Evolutionary conservation across 2,113 vertebrate species (phyloP).

Genomic region (Spermophilus dauricus): DNA sequence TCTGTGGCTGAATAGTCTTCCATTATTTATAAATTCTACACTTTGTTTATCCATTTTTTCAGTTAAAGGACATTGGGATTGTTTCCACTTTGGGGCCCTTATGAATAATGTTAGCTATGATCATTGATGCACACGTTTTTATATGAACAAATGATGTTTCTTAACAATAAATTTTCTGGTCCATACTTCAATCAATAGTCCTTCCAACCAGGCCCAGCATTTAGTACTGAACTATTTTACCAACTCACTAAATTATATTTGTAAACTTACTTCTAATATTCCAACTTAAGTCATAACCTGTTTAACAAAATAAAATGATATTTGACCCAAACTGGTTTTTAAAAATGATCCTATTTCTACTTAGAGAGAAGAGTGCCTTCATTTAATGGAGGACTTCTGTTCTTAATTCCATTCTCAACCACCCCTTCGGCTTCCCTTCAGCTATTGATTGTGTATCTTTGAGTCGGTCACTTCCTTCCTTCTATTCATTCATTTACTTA

Average conservation of each 20-base stretch:
- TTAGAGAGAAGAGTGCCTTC: background rate
- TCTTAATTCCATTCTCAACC: background rate
- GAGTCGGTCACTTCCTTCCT: background rate
- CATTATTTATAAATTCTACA: background rate
- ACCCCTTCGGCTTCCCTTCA: background rate
- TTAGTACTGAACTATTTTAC: slow-evolving; percentile 33
- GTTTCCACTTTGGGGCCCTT: background rate
- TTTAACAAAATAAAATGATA: slow-evolving; percentile 31
- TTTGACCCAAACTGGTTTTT: background rate
- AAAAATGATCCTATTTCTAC: background rate
- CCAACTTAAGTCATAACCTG: background rate
- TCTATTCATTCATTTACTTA: slow-evolving; percentile 25
- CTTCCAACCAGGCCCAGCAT: background rate
- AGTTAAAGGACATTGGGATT: background rate
- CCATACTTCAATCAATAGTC: background rate
- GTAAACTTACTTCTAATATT: background rate
- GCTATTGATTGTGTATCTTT: slow-evolving; percentile 14
- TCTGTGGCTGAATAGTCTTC: background rate
- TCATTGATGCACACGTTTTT: background rate
- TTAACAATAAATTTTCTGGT: slow-evolving; percentile 38
- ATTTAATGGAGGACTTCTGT: background rate
- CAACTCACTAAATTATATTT: slow-evolving; percentile 5
- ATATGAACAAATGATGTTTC: background rate
- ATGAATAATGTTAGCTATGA: background rate
- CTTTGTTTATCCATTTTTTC: background rate